Conservation (phyloP, 1,140 invertebrate genomes). For the Hyles euphorbiae region DNA sequence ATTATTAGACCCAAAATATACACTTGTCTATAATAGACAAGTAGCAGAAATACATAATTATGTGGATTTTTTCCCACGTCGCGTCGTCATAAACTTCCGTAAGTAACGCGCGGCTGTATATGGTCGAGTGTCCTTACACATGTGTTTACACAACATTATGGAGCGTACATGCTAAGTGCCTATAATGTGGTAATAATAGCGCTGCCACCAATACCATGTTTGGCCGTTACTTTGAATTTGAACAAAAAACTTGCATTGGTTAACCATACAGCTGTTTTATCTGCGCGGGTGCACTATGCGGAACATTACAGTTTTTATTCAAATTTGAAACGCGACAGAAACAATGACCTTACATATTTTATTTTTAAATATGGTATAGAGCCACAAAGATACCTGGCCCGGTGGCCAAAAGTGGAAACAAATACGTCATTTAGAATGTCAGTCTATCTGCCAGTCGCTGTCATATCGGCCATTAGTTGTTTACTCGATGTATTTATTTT, state of each 20-base stretch:
- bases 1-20: no score
- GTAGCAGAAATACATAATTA: background rate
- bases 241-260: conserved; percentile 13
- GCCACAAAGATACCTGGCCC: no score
- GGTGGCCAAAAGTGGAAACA: no score
- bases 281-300: conserved; percentile 37
- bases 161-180: background rate
- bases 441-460: no score
- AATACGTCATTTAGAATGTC: no score
- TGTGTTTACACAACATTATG: background rate
- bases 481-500: no score
- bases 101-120: conserved; percentile 1
- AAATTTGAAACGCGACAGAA: conserved; percentile 36
- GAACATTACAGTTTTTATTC: conserved; percentile 65
- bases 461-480: no score
- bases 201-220: background rate
- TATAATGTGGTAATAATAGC: no score
- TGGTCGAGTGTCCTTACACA: background rate
- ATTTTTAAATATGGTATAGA: no score
- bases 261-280: conserved; percentile 28
- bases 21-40: no score
- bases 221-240: background rate
- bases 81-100: background rate
- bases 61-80: conserved; percentile 6
- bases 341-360: conserved; percentile 13